Base-by-base conservation (phyloP, 2,797 vertebrate species). In the Fistularia tabacaria region DNA sequence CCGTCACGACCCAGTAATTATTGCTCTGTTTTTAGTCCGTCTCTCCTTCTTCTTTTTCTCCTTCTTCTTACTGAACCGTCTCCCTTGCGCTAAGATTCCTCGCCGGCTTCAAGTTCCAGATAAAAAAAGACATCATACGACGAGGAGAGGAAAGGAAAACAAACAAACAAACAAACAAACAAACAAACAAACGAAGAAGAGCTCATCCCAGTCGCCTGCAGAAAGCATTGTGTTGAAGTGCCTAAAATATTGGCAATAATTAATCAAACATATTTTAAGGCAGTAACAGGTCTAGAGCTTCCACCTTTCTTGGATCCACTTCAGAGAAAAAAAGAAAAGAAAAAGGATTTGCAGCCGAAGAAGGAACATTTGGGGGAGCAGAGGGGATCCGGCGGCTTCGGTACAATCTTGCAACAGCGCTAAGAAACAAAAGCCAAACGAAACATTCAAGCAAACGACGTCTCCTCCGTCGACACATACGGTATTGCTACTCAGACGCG, bases 21-120 rank as follows among this genome's bases (percentile, higher is more conserved):
- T 92, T 92, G 91, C 91, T 91, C 89, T 85, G 84, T 86, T 87
- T 25, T 25, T 80, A 79, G 71, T 85, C 81, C 54, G 50, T 66
- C 80, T 73, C 65, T 59, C 62, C 64, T 56, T 45, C 25, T 37
- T 45, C 67, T 75, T 66, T 49, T 53, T 57, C 62, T 73, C 70
- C 49, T 59, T 69, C 46, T 48, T 74, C 71, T 65, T 63, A 42
- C 60, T 69, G 48, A 72, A 68, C 62, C 5, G 36, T 70, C 65
- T 74, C 63, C 63, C 43, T 51, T 75, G 68, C 57, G 71, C 65
- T 73, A 55, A 14, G 67, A 68, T 71, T 71, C 54, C 73, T 69
- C 67, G 52, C 25, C 25, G 5, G 25, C 66, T 79, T 81, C 78
- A 78, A 81, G 78, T 82, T 81, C 59, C 51, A 73, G 62, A 73